Base-by-base conservation (phyloP, 35 echinoderm and acorn worm species). In the Ophiothrix spiculata region DNA sequence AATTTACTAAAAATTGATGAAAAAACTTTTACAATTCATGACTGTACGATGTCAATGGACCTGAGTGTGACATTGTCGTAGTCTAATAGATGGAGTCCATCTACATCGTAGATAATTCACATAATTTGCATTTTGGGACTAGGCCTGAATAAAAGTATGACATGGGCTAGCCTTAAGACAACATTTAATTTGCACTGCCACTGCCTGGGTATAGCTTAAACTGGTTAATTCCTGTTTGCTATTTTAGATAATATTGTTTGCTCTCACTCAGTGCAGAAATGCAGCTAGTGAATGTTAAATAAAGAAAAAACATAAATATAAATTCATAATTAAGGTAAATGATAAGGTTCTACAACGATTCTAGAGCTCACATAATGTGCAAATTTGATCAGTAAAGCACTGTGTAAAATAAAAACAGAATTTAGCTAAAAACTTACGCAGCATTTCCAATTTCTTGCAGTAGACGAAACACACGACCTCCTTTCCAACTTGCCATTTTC, bases 361-460 rank as follows among this genome's bases (percentile, higher is more conserved):
- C 36, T 1, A 23, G 15, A 15, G 25, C 32, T 38, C 17, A 32
- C n/a, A n/a, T n/a, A n/a, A n/a, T n/a, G n/a, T n/a, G n/a, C n/a
- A n/a, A n/a, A n/a, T 0, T 0, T 32, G 37, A 25, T 38, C 23
- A 33, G 25, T 35, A 23, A n/a, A 79, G 21, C 23, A 79, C 25
- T 35, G 0, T 8, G 10, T 38, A 79, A 79, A 32, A 79, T 4
- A 79, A 35, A 25, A 23, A 33, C 17, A 79, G 21, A 25, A 34
- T 56, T 37, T 80, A 11, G 56, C 23, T 1, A 23, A 21, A 16
- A 64, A 92, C 90, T 92, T 83, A 92, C 90, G 90, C 79, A 16
- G 90, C 90, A 77, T 87, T 87, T 25, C 90, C 85, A 33, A 92
- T 75, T 39, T 92, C 90, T 38, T 92, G 90, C 85, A 92, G 39